Evolutionary conservation across 2,888 invertebrate genomes (phyloP), one percentile per base, ranked within the genome.

Genomic region (Petrophora chlorosata): DNA sequence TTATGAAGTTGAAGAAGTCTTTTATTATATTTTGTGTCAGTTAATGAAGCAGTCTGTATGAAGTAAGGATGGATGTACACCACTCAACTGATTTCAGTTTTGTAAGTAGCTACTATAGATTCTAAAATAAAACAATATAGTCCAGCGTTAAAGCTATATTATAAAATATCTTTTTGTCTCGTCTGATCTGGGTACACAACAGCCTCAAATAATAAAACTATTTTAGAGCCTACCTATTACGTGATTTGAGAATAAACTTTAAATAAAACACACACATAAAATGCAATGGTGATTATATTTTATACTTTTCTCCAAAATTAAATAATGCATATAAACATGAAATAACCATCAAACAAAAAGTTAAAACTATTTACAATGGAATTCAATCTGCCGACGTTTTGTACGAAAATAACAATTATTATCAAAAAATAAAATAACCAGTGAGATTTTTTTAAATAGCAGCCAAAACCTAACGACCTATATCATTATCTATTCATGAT

Each of bases 231-330:
- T 23, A 19, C 4, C 19, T 4, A 19, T 7, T 19, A 1, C 2
- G 4, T 19, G 19, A 19, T 7, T 19, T 19, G 7, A 2, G 7
- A 19, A 19, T 19, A 19, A n/a, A 2, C 19, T 4, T 41, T n/a
- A 25, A 76, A 73, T 67, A 80, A 79, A 84, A 61, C 56, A 57
- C 54, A 62, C 54, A 61, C 39, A 55, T 75, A 80, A 85, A 86
- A 87, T 87, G 86, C 85, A 86, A 83, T 87, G 79, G 81, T 84
- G 88, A 87, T 88, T 87, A 88, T 89, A 87, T 86, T 85, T 70
- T 70, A 57, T 58, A 58, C 47, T 57, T 57, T 72, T 78, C 68
- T 76, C 73, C 78, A 76, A 83, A 85, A 83, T 86, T 82, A 86
- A 84, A 74, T 74, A 72, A 83, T 85, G 75, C 73, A 56, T 79